A percentile compares a stretch with the other conserved stretches of the same genome.
These are phyloP conservation scores for Xestia ashworthii DNA, from an alignment of 2,888 invertebrate species.

Conservation along the genomic window DNA sequence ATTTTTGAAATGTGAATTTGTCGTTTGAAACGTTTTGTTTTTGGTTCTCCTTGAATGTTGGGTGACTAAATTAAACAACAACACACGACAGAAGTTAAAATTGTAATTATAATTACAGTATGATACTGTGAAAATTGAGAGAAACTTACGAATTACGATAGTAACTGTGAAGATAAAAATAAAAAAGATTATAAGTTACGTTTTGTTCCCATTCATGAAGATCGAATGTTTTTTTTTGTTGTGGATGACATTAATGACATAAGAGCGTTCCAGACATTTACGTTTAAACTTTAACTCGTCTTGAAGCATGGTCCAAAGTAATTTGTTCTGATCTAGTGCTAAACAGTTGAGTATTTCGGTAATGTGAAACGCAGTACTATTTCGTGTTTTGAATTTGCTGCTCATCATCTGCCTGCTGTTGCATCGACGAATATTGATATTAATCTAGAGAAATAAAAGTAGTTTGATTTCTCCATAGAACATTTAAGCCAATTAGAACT, in stretches of 20 bases:
- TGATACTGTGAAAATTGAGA: background rate
- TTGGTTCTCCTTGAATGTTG: background rate
- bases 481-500: background rate
- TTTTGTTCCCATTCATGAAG: background rate
- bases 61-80: background rate
- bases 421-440: conserved; percentile 16
- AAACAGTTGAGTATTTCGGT: background rate
- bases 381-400: conserved; percentile 37
- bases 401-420: conserved; percentile 14
- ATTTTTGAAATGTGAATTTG: too few species aligned
- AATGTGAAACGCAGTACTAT: conserved; percentile 23
- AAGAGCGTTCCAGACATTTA: background rate
- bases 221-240: background rate
- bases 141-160: background rate
- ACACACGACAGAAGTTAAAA: background rate
- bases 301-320: background rate
- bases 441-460: background rate
- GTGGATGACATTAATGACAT: background rate
- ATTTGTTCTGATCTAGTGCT: background rate
- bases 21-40: conserved; percentile 73
- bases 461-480: conserved; percentile 15
- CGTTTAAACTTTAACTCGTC: background rate
- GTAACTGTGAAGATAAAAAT: background rate
- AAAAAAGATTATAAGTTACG: background rate
- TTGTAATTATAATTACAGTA: background rate